Percentiles rank a stretch among this genome's conserved stretches.
phyloP scores from a whole-genome alignment of 2,797 vertebrate genomes.

The Sebastes diploproa region DNA sequence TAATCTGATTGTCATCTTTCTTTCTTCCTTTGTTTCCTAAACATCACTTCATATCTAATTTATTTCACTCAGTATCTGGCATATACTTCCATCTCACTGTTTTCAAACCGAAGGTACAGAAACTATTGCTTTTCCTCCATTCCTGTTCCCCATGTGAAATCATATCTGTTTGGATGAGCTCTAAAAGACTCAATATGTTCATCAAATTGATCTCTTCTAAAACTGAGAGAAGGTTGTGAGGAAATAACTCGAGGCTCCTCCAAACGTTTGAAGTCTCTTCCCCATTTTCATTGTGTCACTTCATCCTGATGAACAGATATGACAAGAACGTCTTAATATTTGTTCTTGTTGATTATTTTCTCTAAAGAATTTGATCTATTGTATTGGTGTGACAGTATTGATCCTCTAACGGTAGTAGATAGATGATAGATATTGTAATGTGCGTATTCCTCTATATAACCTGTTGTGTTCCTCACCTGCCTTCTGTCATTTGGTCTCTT shows the following conservation, averaged over 20 bases:
- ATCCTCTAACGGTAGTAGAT: not conserved
- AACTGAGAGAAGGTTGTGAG: not conserved
- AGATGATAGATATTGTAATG: not conserved
- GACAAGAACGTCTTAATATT: not conserved
- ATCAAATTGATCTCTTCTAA: not conserved
- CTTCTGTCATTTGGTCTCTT: slow-evolving; percentile 25
- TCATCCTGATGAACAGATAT: not conserved
- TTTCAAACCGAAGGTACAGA: not conserved
- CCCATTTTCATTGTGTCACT: slow-evolving; percentile 23
- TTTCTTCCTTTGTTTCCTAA: not conserved
- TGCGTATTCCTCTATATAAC: slow-evolving; percentile 7
- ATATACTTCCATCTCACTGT: not conserved
- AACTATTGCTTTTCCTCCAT: not conserved
- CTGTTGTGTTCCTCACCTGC: slow-evolving; percentile 34
- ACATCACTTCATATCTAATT: not conserved
- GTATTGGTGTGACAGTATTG: not conserved
- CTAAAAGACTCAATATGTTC: not conserved
- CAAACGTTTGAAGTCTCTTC: slow-evolving; percentile 5
- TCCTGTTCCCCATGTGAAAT: not conserved
- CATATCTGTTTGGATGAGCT: slow-evolving; percentile 34
- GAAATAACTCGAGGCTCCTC: slow-evolving; percentile 2
- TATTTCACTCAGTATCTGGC: too few relatives aligned
- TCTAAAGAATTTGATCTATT: not conserved
- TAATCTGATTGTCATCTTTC: not conserved
- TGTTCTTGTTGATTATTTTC: slow-evolving; percentile 8